A percentile compares a stretch with the other conserved stretches of the same genome.
These are phyloP conservation scores for Osmerus eperlanus DNA, from an alignment of 2,113 vertebrate species.

Conservation along the genomic window DNA sequence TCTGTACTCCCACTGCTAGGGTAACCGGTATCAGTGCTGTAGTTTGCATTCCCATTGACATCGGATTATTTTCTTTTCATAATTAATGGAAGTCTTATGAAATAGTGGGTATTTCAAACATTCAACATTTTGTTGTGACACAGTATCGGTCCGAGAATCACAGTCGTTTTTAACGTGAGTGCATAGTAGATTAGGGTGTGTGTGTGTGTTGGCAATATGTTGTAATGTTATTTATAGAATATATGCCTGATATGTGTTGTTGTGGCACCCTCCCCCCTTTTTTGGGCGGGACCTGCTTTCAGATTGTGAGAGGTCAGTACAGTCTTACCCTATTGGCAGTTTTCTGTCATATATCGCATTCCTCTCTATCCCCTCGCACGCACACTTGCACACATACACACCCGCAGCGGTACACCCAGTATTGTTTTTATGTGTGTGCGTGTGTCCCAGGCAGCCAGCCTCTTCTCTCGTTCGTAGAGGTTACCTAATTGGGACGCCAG, in stretches of 20 bases:
- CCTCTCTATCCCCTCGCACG: neutral
- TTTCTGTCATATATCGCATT: neutral
- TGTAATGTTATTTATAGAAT: neutral
- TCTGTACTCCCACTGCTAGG: too few relatives aligned
- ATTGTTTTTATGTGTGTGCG: conserved; percentile 14
- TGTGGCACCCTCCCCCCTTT: neutral
- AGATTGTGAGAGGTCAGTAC: conserved; percentile 8
- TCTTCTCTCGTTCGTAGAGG: conserved; percentile 33
- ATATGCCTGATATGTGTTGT: neutral
- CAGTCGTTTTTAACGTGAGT: too few relatives aligned
- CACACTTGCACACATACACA: neutral
- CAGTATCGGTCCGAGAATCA: too few relatives aligned
- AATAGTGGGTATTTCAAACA: neutral
- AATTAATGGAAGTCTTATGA: too few relatives aligned
- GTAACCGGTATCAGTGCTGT: too few relatives aligned
- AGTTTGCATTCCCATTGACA: too few relatives aligned
- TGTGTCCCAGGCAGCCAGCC: conserved; percentile 25
- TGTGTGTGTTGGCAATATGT: neutral
- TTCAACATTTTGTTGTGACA: neutral
- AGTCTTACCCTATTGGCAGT: neutral
- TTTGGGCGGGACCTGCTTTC: neutral
- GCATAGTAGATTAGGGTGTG: neutral
- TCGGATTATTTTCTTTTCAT: too few relatives aligned
- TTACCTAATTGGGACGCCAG: conserved; percentile 62
- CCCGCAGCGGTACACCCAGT: neutral